Evolutionary conservation across 2,797 vertebrate genomes (phyloP), one percentile per base, ranked within the genome.

Genomic region (Adelosebastes latens): DNA sequence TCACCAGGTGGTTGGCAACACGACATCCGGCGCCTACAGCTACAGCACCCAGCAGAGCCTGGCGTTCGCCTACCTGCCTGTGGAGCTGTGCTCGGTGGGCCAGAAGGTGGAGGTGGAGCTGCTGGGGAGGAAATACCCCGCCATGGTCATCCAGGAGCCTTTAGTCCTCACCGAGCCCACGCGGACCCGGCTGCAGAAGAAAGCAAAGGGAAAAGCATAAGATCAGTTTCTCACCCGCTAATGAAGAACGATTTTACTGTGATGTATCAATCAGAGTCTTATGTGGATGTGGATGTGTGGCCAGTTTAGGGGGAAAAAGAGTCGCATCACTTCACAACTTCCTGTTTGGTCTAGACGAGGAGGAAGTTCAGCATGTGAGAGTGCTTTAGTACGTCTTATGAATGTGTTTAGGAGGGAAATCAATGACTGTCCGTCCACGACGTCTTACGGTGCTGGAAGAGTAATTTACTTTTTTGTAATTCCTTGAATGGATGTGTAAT

Each of bases 1-100:
- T 64, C 11, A 88, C 32, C 88, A 99, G 98, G 98, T 99, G 90
- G 93, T 99, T 39, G 99, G 98, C 49, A 99, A 99, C 92, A 99
- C 98, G 0, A 99, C 98, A 0, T 99, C 98, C 5, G 99, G 98
- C 75, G 94, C 95, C 72, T 99, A 97, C 93, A 99, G 99, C 92
- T 99, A 97, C 87, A 95, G 90, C 90, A 87, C 91, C 82, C 95
- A 96, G 87, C 96, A 96, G 92, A 99, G 98, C 88, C 92, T 99
- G 91, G 97, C 97, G 3, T 99, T 99, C 2, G 97, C 96, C 0
- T 99, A 99, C 69, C 96, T 99, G 69, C 98, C 98, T 0, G 16
- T 88, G 27, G 95, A 97, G 56, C 94, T 99, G 52, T 95, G 94
- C 88, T 92, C 91, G 16, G 91, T 96, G 77, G 98, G 98, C 62